A percentile compares a stretch with the other conserved stretches of the same genome.
phyloP scores from a whole-genome alignment of 2,797 vertebrate genomes.

The Micropoecilia bifurca region DNA sequence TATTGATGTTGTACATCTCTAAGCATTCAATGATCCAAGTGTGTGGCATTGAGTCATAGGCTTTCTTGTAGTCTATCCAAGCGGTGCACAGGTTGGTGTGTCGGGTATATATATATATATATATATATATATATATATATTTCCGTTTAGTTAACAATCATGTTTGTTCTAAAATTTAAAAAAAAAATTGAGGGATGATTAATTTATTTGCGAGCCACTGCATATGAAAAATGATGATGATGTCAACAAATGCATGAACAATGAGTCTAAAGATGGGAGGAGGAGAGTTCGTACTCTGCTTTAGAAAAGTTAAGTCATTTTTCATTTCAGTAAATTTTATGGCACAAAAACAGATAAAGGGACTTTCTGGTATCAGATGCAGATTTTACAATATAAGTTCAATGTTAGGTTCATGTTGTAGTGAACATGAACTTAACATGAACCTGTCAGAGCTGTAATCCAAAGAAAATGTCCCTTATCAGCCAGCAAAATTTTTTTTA shows the following conservation, averaged over 20 bases:
- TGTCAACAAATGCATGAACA: neutral
- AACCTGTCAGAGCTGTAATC: neutral
- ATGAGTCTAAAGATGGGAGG: neutral
- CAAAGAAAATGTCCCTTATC: neutral
- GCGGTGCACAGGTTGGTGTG: too few species aligned
- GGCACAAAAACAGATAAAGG: neutral
- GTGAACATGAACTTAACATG: too few species aligned
- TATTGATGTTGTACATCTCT: too few species aligned
- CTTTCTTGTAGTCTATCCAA: too few species aligned
- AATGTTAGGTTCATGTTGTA: neutral
- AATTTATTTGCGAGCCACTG: neutral
- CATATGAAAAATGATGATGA: neutral
- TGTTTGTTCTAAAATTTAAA: neutral
- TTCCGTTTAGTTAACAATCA: neutral
- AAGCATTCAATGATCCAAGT: too few species aligned
- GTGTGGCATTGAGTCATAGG: too few species aligned
- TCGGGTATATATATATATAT: too few species aligned
- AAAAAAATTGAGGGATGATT: neutral
- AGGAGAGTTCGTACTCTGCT: neutral
- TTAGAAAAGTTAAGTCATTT: neutral
- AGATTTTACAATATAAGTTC: neutral
- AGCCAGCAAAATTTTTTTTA: neutral
- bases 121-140: too few species aligned
- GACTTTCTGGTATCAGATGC: neutral
- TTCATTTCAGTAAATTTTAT: neutral